Base-by-base conservation (phyloP, 2,888 invertebrate species). In the Dicranocentrus wangi region DNA sequence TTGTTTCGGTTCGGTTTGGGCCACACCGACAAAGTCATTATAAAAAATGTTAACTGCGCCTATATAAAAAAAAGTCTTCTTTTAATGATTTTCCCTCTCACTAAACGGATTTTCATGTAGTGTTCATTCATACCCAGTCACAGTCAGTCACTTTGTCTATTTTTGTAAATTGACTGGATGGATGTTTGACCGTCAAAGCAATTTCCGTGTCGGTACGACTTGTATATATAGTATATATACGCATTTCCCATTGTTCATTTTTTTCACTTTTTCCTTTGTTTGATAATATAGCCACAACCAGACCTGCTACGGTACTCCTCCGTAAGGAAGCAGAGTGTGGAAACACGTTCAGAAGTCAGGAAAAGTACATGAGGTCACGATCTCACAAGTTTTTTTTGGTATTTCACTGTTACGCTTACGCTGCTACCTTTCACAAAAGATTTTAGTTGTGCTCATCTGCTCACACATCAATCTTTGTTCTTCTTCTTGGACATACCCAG, bases 291-390 rank as follows among this genome's bases (percentile, higher is more conserved):
- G n/a, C n/a, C n/a, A n/a, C n/a, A n/a, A n/a, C n/a, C n/a, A n/a
- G n/a, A n/a, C n/a, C n/a, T n/a, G n/a, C 39, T 39, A 39, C 39
- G 39, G 15, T 55, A 25, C 7, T 17, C 13, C 61, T 32, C 19
- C 28, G 19, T n/a, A 32, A 32, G 61, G 39, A 32, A 61, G 61
- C 17, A 17, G 58, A 25, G 8, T 32, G n/a, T 17, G 13, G 61
- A 61, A 32, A 32, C 61, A 61, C 32, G 32, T 61, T 32, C 32
- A 61, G 17, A 32, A 61, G 2, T 61, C 32, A 61, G 39, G 23
- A 61, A 28, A 61, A 17, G 32, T 28, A 61, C 61, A 32, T 13
- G 61, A 61, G 61, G 61, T 61, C 61, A 61, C 61, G 61, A 61
- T 61, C 39, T 28, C 17, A 1, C 15, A 27, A 61, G 5, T n/a